Conservation (phyloP, 1,140 invertebrate species). For the Ctenoplectra terminalis region DNA sequence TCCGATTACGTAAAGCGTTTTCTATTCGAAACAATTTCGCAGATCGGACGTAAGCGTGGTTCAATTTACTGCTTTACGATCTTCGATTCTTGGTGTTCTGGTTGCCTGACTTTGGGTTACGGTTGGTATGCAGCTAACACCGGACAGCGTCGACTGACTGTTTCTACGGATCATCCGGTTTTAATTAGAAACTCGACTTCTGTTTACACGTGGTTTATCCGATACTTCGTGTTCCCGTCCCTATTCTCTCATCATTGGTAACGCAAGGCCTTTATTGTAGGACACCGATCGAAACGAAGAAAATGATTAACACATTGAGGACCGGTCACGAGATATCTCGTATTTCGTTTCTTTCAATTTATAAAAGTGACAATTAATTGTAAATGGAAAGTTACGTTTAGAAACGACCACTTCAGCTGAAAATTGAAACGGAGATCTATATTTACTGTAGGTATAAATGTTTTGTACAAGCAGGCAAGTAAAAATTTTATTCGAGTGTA, state of each 20-base stretch:
- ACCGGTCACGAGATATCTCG: too few relatives aligned
- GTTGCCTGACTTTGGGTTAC: slow-evolving; percentile 41
- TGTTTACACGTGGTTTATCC: slow-evolving; percentile 50
- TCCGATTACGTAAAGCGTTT: slow-evolving; percentile 9
- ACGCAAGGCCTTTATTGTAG: slow-evolving; percentile 20
- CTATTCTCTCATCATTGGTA: slow-evolving; percentile 13
- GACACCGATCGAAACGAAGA: not conserved
- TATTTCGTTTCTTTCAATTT: too few relatives aligned
- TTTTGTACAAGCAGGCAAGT: too few relatives aligned
- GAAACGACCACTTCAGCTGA: too few relatives aligned
- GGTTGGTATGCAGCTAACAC: slow-evolving; percentile 37
- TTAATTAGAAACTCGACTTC: slow-evolving; percentile 69
- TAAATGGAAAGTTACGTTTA: too few relatives aligned
- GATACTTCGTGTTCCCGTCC: slow-evolving; percentile 39
- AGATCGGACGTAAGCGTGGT: not conserved
- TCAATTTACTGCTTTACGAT: slow-evolving; percentile 37
- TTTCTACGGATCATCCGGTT: slow-evolving; percentile 70
- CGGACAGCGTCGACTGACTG: slow-evolving; percentile 41
- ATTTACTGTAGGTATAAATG: too few relatives aligned
- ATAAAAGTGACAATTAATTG: too few relatives aligned
- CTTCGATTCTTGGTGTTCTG: slow-evolving; percentile 33
- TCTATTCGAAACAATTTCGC: slow-evolving; percentile 2
- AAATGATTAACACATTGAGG: too few relatives aligned
- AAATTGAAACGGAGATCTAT: too few relatives aligned
- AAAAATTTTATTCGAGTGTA: too few relatives aligned